Base-by-base conservation (phyloP, 2,113 vertebrate species). In the Leptobrachium leishanense region DNA sequence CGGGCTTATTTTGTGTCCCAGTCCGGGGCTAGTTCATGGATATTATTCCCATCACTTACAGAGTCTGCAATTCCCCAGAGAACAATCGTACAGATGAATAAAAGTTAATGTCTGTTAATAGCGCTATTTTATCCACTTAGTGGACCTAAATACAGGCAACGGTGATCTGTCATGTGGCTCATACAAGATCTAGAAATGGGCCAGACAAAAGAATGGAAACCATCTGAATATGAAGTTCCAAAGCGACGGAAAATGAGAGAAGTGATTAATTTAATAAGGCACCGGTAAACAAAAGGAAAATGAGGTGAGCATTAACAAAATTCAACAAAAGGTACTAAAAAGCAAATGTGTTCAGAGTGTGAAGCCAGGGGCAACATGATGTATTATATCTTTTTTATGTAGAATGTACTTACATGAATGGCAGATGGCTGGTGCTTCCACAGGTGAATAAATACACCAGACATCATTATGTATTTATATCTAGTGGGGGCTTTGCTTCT, bases 221-320 rank as follows among this genome's bases (percentile, higher is more conserved):
- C 46, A 50, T 8, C 46, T 8, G 5, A 64, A 64, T 5, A n/a
- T 39, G 13, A 46, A 54, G 53, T 46, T 20, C 8, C 7, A 31
- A 43, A 6, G 43, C 7, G 20, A 39, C n/a, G 9, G 20, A 39
- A 44, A 64, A 64, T 31, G 44, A 71, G 20, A 54, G 44, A 40
- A 54, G 4, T 53, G 31, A 54, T 53, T 31, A 54, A 54, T 40
- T 6, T 55, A 72, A 72, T 72, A 54, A 72, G n/a, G 6, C 43
- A 20, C 43, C 53, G n/a, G 13, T 64, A 64, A 64, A 69, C 43
- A 69, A 69, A 69, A 50, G 43, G 13, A 5, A 46, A 69, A 44
- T 4, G 6, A 2, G 72, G 11, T 53, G 10, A 9, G 7, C 7
- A 31, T 10, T 57, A 2, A 43, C 41, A 43, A n/a, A 65, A 43